Evolutionary conservation across 37 sponge, comb jelly and placozoan genomes (phyloP).

Genomic region (Hormiphora californensis): DNA sequence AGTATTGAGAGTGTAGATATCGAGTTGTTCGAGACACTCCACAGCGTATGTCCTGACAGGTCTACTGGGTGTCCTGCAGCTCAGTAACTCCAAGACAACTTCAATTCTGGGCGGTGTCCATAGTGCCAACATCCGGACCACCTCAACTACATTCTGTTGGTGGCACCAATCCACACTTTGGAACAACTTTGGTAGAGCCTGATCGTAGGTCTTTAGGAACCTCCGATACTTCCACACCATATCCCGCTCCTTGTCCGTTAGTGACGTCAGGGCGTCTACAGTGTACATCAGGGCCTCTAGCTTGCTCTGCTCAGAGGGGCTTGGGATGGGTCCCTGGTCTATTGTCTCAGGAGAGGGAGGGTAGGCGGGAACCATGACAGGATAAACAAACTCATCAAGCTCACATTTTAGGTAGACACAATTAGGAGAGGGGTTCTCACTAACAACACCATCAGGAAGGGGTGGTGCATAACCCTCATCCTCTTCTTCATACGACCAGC

Average conservation of each 20-base stretch:
- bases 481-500: conserved; percentile 11
- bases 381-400: conserved; percentile 3
- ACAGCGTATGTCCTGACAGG: neutral
- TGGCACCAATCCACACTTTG: conserved; percentile 53
- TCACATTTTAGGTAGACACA: neutral
- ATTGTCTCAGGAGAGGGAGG: neutral
- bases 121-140: neutral
- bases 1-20: conserved; percentile 14
- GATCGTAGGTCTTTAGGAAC: conserved; percentile 40
- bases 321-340: conserved; percentile 47
- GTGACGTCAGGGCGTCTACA: conserved; percentile 21
- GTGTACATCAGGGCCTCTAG: conserved; percentile 50
- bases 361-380: conserved; percentile 44
- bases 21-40: conserved; percentile 3
- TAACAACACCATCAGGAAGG: conserved; percentile 40
- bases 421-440: neutral
- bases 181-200: conserved; percentile 21
- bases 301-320: conserved; percentile 40
- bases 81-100: neutral
- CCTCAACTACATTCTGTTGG: conserved; percentile 40
- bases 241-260: conserved; percentile 28
- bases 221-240: conserved; percentile 46
- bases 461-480: neutral
- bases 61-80: conserved; percentile 1
- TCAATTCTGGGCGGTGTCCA: conserved; percentile 40